These are phyloP conservation scores for Bambusicola thoracicus DNA, from an alignment of 2,113 vertebrate species.

Conservation along the genomic window DNA sequence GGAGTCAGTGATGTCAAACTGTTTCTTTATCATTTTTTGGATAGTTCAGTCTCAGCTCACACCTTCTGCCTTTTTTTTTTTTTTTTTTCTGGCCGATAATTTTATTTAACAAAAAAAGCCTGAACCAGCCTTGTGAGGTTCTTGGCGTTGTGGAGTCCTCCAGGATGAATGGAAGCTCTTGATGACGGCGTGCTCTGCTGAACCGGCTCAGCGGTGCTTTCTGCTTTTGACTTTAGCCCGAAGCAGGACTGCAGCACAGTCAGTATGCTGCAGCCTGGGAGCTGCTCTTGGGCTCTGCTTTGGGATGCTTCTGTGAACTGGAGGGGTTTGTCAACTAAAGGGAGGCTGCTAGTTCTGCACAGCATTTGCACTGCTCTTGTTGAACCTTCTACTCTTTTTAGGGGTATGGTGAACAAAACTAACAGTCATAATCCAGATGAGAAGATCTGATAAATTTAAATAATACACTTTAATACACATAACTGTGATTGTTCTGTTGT, in stretches of 20 bases:
- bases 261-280: not conserved
- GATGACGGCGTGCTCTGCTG: not conserved
- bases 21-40: too few relatives aligned
- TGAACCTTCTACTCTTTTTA: not conserved
- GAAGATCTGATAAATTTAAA: not conserved
- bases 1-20: too few relatives aligned
- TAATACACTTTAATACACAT: not conserved
- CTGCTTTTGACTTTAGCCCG: not conserved
- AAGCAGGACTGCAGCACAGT: not conserved
- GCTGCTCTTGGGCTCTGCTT: not conserved
- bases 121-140: not conserved
- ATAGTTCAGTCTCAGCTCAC: too few relatives aligned
- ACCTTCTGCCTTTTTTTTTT: not conserved
- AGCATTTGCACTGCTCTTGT: not conserved
- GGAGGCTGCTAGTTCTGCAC: not conserved
- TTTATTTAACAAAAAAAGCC: not conserved
- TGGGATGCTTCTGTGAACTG: not conserved
- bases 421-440: not conserved
- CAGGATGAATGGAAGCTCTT: not conserved
- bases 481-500: rapidly evolving
- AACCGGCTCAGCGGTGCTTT: not conserved
- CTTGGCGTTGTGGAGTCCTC: not conserved
- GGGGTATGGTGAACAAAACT: not conserved
- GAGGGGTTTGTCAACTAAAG: not conserved
- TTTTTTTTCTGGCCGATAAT: not conserved